Conservation (phyloP, 2,888 invertebrate genomes). For the Mesopsocus fuscifrons region DNA sequence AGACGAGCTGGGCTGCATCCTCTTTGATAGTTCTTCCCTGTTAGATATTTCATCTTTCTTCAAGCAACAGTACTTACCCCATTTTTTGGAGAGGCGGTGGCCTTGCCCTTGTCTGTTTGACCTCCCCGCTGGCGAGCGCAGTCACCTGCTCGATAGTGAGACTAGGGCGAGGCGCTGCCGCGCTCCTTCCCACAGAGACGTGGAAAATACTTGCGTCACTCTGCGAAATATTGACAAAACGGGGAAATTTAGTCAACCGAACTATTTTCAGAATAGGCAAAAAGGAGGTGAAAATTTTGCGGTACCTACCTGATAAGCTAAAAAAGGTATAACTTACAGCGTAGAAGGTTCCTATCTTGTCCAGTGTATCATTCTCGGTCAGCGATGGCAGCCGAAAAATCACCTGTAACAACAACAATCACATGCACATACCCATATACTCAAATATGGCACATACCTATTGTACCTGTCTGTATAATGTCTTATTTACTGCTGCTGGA, state of each 20-base stretch:
- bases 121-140: slow-evolving; percentile 25
- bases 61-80: slow-evolving; percentile 34
- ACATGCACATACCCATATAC: no score
- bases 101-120: slow-evolving; percentile 14
- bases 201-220: slow-evolving; percentile 66
- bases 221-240: slow-evolving; percentile 22
- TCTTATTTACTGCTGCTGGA: no score
- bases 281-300: no score
- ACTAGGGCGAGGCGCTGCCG: slow-evolving; percentile 27
- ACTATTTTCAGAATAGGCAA: no score
- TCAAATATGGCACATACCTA: no score
- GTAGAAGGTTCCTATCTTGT: slow-evolving; percentile 60
- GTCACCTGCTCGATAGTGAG: slow-evolving; percentile 30
- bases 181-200: slow-evolving; percentile 29
- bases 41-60: no score
- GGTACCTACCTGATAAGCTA: no score
- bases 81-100: slow-evolving; percentile 37
- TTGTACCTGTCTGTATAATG: no score
- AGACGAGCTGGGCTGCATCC: no score
- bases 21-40: no score
- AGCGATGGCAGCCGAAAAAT: slow-evolving; percentile 68
- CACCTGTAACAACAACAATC: slow-evolving; percentile 29
- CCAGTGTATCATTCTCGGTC: slow-evolving; percentile 45
- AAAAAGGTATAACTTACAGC: slow-evolving; percentile 49
- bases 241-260: no score